Conservation (phyloP, 1,140 invertebrate genomes). For the Drosophila arizonae region DNA sequence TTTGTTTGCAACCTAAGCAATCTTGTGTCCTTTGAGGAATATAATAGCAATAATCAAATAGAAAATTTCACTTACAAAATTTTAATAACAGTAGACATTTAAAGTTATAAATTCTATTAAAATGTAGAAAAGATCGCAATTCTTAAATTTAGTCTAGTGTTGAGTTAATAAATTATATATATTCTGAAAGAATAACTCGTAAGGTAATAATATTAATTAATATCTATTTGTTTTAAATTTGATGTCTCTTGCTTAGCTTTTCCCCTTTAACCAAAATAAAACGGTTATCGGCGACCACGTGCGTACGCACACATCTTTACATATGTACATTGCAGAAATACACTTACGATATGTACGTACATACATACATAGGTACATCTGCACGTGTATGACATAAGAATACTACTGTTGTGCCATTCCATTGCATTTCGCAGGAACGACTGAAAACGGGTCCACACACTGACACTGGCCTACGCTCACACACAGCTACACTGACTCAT, state of each 20-base stretch:
- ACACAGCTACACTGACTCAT: slow-evolving; percentile 6
- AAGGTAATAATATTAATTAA: background rate
- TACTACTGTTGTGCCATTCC: slow-evolving; percentile 51
- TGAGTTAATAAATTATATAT: no score
- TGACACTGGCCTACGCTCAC: slow-evolving; percentile 11
- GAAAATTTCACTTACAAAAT: no score
- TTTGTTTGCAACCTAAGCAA: background rate
- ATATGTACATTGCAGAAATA: slow-evolving; percentile 6
- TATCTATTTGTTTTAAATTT: background rate
- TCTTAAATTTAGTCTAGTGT: no score
- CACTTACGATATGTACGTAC: background rate
- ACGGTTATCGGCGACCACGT: slow-evolving; percentile 23
- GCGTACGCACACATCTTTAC: slow-evolving; percentile 34
- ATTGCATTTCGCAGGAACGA: slow-evolving; percentile 60
- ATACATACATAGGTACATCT: slow-evolving; percentile 2
- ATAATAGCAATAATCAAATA: no score
- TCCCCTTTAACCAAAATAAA: background rate
- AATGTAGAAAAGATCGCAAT: no score
- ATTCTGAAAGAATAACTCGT: no score
- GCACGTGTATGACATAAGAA: slow-evolving; percentile 20
- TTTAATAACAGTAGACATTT: no score
- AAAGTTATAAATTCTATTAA: no score
- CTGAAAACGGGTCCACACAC: slow-evolving; percentile 26
- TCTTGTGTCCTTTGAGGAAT: background rate
- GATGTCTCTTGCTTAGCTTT: background rate